phyloP scores from a whole-genome alignment of 2,888 invertebrate genomes.

The Hermaeophaga mercurialis region DNA sequence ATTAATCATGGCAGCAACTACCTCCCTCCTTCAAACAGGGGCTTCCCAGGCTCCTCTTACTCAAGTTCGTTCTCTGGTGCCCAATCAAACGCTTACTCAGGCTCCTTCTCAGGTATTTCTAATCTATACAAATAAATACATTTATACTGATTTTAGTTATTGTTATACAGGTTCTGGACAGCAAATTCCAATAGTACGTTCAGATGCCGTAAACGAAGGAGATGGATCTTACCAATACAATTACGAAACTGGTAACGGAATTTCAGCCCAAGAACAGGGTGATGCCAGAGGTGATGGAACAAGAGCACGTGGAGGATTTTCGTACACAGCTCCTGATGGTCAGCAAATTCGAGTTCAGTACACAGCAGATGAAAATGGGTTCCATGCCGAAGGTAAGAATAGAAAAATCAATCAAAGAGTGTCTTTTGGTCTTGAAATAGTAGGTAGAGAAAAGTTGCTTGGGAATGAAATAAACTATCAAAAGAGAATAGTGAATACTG shows the following conservation, averaged over 20 bases:
- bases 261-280: conserved; percentile 53
- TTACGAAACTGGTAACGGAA: conserved; percentile 65
- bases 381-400: conserved; percentile 58
- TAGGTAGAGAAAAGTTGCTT: no score
- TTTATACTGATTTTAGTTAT: no score
- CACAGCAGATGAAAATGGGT: conserved; percentile 65
- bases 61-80: neutral
- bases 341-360: conserved; percentile 50
- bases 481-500: neutral
- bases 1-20: conserved; percentile 39
- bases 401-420: no score
- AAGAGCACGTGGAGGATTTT: conserved; percentile 47
- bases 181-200: conserved; percentile 42
- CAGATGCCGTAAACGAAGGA: conserved; percentile 46
- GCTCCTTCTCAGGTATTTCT: conserved; percentile 32
- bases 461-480: neutral
- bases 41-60: neutral
- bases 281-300: conserved; percentile 40
- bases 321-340: conserved; percentile 50
- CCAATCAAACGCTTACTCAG: conserved; percentile 29
- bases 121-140: no score
- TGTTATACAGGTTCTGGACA: conserved; percentile 29
- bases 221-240: conserved; percentile 50
- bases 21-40: conserved; percentile 47
- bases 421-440: no score